A percentile compares a stretch with the other conserved stretches of the same genome.
Conservation (phyloP, 2,888 invertebrate species). For the Metalampra italica region DNA sequence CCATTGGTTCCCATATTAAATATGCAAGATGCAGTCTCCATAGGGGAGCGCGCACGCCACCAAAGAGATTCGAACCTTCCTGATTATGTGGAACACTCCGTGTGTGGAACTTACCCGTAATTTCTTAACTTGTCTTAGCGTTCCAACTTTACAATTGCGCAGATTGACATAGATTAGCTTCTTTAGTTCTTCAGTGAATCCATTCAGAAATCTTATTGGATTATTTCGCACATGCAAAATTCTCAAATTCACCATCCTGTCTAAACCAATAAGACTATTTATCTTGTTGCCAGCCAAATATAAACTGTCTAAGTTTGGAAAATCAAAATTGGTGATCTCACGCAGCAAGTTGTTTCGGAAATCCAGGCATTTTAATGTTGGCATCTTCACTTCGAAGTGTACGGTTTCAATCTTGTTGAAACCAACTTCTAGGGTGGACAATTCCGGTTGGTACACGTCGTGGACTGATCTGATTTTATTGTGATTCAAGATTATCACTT, state of each 20-base stretch:
- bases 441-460: conserved; percentile 73
- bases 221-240: conserved; percentile 87
- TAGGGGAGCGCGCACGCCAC: no score
- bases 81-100: no score
- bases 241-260: conserved; percentile 77
- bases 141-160: conserved; percentile 72
- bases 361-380: conserved; percentile 72
- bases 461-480: conserved; percentile 72
- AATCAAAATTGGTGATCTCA: conserved; percentile 60
- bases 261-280: conserved; percentile 78
- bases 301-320: conserved; percentile 81
- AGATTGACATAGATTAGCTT: conserved; percentile 78
- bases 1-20: no score
- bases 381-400: conserved; percentile 43
- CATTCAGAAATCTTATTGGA: conserved; percentile 71
- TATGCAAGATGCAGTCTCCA: no score
- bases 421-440: conserved; percentile 77
- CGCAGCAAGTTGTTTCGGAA: conserved; percentile 70
- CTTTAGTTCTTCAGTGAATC: conserved; percentile 57
- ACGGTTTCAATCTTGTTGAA: conserved; percentile 60
- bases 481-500: conserved; percentile 76
- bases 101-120: conserved; percentile 54
- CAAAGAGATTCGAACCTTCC: no score
- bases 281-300: conserved; percentile 88
- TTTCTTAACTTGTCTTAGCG: conserved; percentile 74